Evolutionary conservation across 2,888 invertebrate species (phyloP), one percentile per base, ranked within the genome.

Genomic region (Xestia rhomboidea): DNA sequence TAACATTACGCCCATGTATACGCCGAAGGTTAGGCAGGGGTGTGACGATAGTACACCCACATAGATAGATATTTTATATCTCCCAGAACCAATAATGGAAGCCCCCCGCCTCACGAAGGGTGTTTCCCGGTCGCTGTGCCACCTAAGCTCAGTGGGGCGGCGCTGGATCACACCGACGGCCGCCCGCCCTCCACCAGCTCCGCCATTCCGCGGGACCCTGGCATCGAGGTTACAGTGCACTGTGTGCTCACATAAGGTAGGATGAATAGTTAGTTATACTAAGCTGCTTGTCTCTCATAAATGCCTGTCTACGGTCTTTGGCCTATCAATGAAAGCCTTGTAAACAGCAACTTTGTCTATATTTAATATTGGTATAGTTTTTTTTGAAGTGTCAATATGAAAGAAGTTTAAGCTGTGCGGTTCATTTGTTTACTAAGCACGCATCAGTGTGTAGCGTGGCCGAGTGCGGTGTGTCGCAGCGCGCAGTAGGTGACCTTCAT

Each of bases 41-140:
- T 18, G 21, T 21, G 30, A 30, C 27, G 8, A 21, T 30, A 21
- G 30, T 27, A 27, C 30, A 60, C 60, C 21, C 21, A 60, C 60
- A 18, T 30, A 30, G 8, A 30, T 18, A 30, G 27, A 60, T 18
- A 60, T 30, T 30, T 8, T 8, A 11, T 30, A 15, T 0, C 24
- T 51, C 15, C 0, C 89, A 91, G 95, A 94, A 79, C 91, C 92
- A 30, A 79, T 89, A 64, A 87, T 90, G 73, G 91, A 95, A 64
- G 94, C 95, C 24, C 92, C 91, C 54, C 93, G 94, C 46, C 92
- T 96, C 76, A 90, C 92, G 60, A 94, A 95, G 87, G 96, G 96
- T 83, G 96, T 96, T 88, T 94, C 97, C 69, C 94, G 96, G 10
- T 96, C 96, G 80, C 95, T 97, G 92, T 96, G 97, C 89, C 97